Evolutionary conservation across 2,797 vertebrate species (phyloP).

Genomic region (Periophthalmus magnuspinnatus): DNA sequence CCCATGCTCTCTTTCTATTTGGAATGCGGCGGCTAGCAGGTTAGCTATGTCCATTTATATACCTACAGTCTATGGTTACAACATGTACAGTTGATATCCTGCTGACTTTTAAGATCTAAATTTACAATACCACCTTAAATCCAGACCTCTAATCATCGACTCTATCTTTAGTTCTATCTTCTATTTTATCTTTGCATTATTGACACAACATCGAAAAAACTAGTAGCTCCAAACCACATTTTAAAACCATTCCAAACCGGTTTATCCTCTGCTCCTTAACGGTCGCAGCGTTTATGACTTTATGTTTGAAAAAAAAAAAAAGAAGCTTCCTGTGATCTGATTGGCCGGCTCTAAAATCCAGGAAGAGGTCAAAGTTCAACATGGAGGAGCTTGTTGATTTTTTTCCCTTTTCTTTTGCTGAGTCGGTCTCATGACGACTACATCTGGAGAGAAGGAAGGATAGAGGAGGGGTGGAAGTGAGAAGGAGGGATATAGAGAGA

Average conservation of each 20-base stretch:
- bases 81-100: neutral
- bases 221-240: neutral
- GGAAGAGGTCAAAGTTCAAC: constrained; percentile 40
- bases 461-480: neutral
- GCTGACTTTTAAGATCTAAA: neutral
- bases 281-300: constrained; percentile 10
- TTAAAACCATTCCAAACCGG: constrained; percentile 29
- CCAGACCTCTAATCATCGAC: too few relatives aligned
- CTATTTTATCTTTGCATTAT: neutral
- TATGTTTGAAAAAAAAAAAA: constrained; percentile 14
- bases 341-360: constrained; percentile 35
- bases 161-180: too few relatives aligned
- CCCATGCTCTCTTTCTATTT: too few relatives aligned
- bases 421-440: constrained; percentile 18
- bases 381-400: constrained; percentile 4
- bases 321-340: constrained; percentile 6
- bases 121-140: neutral
- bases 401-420: neutral
- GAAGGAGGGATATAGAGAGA: too few relatives aligned
- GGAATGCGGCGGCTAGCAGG: too few relatives aligned
- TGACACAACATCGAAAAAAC: neutral
- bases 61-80: neutral
- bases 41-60: too few relatives aligned
- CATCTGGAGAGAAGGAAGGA: constrained; percentile 24
- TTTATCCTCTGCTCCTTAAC: constrained; percentile 23